Conservation (phyloP, 92 coral and sea anemone genomes). For the Bergia sp. region DNA sequence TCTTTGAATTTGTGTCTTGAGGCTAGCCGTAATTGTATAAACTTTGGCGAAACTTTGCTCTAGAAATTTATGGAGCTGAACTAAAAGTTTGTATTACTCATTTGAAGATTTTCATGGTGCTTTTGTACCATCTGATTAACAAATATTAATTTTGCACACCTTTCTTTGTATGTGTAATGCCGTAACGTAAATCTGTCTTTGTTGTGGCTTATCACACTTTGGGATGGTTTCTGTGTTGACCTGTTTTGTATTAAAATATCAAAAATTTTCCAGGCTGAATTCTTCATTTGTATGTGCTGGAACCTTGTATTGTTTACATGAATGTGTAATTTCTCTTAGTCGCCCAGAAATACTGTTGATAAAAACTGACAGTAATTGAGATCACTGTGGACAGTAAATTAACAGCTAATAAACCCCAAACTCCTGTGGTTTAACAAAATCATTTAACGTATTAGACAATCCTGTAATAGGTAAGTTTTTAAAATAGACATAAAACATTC, state of each 20-base stretch:
- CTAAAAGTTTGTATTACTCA: too few relatives aligned
- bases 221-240: conserved; percentile 24
- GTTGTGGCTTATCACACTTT: conserved; percentile 10
- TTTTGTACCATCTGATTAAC: not conserved
- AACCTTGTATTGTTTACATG: not conserved
- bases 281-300: not conserved
- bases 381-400: not conserved
- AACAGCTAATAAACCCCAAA: not conserved
- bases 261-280: not conserved
- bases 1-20: too few relatives aligned
- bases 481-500: too few relatives aligned
- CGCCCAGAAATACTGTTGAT: too few relatives aligned
- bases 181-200: not conserved
- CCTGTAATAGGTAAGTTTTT: too few relatives aligned
- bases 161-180: not conserved
- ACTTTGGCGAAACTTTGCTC: not conserved
- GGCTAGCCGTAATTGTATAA: not conserved
- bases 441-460: too few relatives aligned
- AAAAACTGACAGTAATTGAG: not conserved
- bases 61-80: not conserved
- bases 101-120: not conserved
- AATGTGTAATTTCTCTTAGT: not conserved
- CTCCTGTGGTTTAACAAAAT: not conserved
- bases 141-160: not conserved
- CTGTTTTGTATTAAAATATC: not conserved